These are phyloP conservation scores for Misgurnus mizolepis DNA, from an alignment of 2,113 vertebrate genomes.

Conservation along the genomic window DNA sequence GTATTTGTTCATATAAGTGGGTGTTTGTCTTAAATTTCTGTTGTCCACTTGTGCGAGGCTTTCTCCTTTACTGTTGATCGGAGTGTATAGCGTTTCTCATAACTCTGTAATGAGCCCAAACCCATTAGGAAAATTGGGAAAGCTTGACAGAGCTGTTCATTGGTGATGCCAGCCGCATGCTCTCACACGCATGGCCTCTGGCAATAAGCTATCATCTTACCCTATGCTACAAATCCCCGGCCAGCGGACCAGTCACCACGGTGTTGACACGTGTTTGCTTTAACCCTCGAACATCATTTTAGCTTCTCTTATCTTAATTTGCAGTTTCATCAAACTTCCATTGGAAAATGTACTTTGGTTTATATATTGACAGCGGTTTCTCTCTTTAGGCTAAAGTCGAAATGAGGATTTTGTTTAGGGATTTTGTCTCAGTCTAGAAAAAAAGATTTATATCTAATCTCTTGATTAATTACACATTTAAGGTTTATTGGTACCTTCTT, in stretches of 20 bases:
- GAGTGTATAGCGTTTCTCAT: slow-evolving; percentile 47
- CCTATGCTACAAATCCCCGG: slow-evolving; percentile 39
- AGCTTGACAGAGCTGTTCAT: slow-evolving; percentile 46
- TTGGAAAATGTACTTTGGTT: slow-evolving; percentile 22
- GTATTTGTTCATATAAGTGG: slow-evolving; percentile 9
- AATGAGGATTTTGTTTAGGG: too few species aligned
- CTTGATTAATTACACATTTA: not conserved
- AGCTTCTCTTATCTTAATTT: slow-evolving; percentile 19
- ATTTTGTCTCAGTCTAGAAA: too few species aligned
- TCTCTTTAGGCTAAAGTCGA: not conserved
- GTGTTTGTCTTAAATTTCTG: slow-evolving; percentile 14
- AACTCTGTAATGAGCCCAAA: slow-evolving; percentile 42
- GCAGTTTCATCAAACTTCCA: slow-evolving; percentile 49
- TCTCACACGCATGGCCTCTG: slow-evolving; percentile 31
- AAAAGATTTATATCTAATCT: too few species aligned
- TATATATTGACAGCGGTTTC: slow-evolving; percentile 3
- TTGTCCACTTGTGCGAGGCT: slow-evolving; percentile 23
- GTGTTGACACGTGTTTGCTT: slow-evolving; percentile 46
- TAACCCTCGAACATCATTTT: slow-evolving; percentile 36
- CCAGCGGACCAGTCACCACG: slow-evolving; percentile 20
- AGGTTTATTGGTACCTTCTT: not conserved
- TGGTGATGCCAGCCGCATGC: slow-evolving; percentile 24
- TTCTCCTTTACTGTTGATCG: slow-evolving; percentile 23
- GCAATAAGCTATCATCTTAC: slow-evolving; percentile 53
- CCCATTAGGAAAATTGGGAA: slow-evolving; percentile 58